A percentile compares a stretch with the other conserved stretches of the same genome.
These are phyloP conservation scores for Drosophila diplacantha DNA, from an alignment of 2,888 invertebrate species.

Conservation along the genomic window DNA sequence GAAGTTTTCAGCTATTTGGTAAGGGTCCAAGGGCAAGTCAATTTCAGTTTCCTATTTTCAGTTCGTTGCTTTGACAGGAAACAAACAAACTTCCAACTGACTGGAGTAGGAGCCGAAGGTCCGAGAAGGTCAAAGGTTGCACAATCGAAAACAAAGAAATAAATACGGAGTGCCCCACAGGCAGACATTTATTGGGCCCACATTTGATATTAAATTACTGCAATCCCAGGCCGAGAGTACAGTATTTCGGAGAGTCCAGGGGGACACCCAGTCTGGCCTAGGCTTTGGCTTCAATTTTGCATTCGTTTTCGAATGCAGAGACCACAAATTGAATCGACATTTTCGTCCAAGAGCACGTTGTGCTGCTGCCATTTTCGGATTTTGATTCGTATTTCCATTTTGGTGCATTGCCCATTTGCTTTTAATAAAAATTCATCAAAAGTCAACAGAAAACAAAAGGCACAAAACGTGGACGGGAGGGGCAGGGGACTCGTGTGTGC, in stretches of 20 bases:
- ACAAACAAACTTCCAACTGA: constrained; percentile 52
- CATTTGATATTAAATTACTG: constrained; percentile 9
- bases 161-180: constrained; percentile 9
- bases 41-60: constrained; percentile 48
- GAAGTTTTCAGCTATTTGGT: constrained; percentile 17
- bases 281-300: background rate
- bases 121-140: constrained; percentile 50
- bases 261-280: background rate
- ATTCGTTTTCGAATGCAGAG: constrained; percentile 9
- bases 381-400: constrained; percentile 16
- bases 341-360: constrained; percentile 15
- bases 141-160: constrained; percentile 38
- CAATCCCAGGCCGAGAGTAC: background rate
- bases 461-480: constrained; percentile 11
- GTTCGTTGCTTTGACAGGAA: constrained; percentile 61
- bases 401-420: constrained; percentile 36
- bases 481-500: constrained; percentile 37
- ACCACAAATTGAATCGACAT: constrained; percentile 27
- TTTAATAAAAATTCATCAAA: constrained; percentile 48
- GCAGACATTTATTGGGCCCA: constrained; percentile 12
- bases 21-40: constrained; percentile 29
- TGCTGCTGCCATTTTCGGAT: constrained; percentile 8
- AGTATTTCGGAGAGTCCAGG: too few relatives aligned
- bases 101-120: constrained; percentile 47
- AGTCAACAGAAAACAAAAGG: constrained; percentile 31